Conservation (phyloP, 2,797 vertebrate genomes). For the Enteromius trimaculatus region DNA sequence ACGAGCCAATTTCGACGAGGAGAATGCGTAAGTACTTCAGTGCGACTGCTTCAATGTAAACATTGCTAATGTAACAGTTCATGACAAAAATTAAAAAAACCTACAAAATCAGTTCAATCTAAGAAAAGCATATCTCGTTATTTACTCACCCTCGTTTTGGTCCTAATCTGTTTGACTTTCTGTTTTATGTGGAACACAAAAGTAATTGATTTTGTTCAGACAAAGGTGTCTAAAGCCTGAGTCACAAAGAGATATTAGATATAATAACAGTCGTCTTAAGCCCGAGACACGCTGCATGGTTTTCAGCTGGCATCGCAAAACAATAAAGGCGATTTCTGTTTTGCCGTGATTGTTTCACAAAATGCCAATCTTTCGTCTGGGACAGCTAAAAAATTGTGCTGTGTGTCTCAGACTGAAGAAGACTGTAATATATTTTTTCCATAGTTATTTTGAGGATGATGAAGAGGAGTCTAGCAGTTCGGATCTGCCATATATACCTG, state of each 20-base stretch:
- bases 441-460: constrained; percentile 98
- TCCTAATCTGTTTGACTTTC: background rate
- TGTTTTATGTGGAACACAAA: background rate
- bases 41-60: background rate
- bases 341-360: too few species aligned
- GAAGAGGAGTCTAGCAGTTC: constrained; percentile 93
- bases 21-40: constrained; percentile 90
- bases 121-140: background rate
- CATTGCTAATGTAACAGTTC: background rate
- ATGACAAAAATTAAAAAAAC: background rate
- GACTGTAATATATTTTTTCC: background rate
- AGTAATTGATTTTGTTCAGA: background rate
- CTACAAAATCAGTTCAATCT: background rate
- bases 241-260: too few species aligned
- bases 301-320: too few species aligned
- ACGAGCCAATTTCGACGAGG: constrained; percentile 95
- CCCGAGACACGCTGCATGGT: too few species aligned
- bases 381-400: too few species aligned
- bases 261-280: too few species aligned
- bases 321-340: too few species aligned
- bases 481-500: constrained; percentile 96
- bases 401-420: too few species aligned
- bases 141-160: background rate
- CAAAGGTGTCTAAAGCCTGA: background rate
- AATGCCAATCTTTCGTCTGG: too few species aligned